These are phyloP conservation scores for Labeo catla DNA, from an alignment of 2,113 vertebrate genomes.

Conservation along the genomic window DNA sequence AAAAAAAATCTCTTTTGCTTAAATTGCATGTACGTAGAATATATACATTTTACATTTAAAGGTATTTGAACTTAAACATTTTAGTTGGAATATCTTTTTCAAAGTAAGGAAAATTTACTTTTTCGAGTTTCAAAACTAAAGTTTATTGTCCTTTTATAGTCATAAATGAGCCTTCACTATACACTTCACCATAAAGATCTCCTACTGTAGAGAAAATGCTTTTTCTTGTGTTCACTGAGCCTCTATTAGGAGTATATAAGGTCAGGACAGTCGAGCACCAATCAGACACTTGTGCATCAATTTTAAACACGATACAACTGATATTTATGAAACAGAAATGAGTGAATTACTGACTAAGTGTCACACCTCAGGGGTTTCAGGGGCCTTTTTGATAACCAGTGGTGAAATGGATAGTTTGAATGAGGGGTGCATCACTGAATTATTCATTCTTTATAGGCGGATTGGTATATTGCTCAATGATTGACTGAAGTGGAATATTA, in stretches of 20 bases:
- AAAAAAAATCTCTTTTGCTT: not conserved
- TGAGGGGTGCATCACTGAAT: conserved; percentile 57
- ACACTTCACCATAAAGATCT: not conserved
- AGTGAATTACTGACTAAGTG: conserved; percentile 60
- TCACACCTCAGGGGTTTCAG: conserved; percentile 43
- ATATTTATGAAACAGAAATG: conserved; percentile 42
- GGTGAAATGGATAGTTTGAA: conserved; percentile 52
- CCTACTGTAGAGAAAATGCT: not conserved
- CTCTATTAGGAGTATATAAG: not conserved
- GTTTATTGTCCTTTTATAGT: too few relatives aligned
- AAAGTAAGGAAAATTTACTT: not conserved
- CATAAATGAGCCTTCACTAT: too few relatives aligned
- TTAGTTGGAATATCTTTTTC: not conserved
- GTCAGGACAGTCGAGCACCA: conserved; percentile 33
- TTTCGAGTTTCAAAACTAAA: too few relatives aligned
- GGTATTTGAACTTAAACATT: too few relatives aligned
- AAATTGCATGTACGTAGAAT: not conserved
- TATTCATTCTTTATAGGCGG: conserved; percentile 58
- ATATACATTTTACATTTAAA: too few relatives aligned
- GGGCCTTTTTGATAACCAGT: conserved; percentile 48
- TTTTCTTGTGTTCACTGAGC: not conserved
- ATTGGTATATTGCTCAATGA: conserved; percentile 48
- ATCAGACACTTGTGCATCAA: conserved; percentile 39
- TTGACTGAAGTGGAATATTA: not conserved
- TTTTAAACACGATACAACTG: conserved; percentile 39